Evolutionary conservation across 2,888 invertebrate genomes (phyloP).

Genomic region (Lamellibrachia columna): DNA sequence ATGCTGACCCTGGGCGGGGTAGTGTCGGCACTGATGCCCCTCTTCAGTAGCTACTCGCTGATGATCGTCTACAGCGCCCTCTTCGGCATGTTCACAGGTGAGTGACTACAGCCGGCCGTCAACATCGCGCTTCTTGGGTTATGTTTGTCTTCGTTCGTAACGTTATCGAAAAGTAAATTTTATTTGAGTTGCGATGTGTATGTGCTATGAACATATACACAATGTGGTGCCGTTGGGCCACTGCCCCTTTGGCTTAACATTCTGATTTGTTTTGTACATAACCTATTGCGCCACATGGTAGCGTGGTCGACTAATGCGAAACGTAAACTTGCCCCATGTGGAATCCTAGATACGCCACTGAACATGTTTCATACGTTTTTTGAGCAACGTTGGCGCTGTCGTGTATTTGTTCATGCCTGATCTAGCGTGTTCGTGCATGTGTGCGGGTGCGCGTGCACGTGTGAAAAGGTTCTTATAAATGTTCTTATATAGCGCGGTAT

Average conservation of each 20-base stretch:
- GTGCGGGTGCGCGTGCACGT: background rate
- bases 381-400: background rate
- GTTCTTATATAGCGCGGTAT: too few species aligned
- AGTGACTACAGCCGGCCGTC: background rate
- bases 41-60: conserved; percentile 32
- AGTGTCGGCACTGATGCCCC: conserved; percentile 29
- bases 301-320: too few species aligned
- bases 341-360: background rate
- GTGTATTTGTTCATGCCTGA: background rate
- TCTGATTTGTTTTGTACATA: too few species aligned
- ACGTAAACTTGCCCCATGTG: too few species aligned
- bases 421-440: background rate
- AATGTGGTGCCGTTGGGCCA: too few species aligned
- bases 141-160: too few species aligned
- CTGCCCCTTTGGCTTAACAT: too few species aligned
- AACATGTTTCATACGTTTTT: background rate
- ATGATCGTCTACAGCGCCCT: conserved; percentile 36
- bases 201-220: too few species aligned
- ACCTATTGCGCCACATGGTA: too few species aligned
- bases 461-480: too few species aligned
- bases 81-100: conserved; percentile 40
- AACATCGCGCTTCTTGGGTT: background rate
- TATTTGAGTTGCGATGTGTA: too few species aligned
- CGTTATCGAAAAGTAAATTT: too few species aligned
- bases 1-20: conserved; percentile 35